Percentiles rank a stretch among this genome's conserved stretches.
Conservation (phyloP, 2,888 invertebrate genomes). For the Onthophagus sagittarius region DNA sequence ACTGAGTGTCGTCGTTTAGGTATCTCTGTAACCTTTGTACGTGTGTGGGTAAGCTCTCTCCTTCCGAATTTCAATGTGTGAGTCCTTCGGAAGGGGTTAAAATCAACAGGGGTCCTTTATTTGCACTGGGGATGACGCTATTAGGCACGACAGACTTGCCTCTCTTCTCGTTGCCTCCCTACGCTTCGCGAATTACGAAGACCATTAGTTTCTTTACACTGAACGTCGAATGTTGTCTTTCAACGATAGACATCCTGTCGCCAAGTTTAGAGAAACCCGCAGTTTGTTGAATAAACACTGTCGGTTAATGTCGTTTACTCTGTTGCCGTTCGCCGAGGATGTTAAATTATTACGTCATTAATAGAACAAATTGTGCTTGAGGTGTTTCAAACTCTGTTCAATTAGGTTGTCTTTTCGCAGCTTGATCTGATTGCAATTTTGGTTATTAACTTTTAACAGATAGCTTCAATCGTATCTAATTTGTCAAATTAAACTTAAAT, state of each 20-base stretch:
- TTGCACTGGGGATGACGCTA: constrained; percentile 16
- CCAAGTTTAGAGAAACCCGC: not conserved
- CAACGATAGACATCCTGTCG: not conserved
- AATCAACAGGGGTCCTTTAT: constrained; percentile 19
- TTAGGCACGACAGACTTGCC: constrained; percentile 9
- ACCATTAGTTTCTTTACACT: constrained; percentile 18
- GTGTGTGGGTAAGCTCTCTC: constrained; percentile 6
- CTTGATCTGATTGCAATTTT: not conserved
- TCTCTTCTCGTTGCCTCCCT: constrained; percentile 11
- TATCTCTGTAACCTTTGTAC: not conserved
- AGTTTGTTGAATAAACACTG: not conserved
- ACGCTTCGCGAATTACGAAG: constrained; percentile 15
- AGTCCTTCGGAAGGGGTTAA: constrained; percentile 1
- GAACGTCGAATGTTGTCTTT: not conserved
- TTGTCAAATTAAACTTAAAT: not conserved
- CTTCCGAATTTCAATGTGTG: not conserved
- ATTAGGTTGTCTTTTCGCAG: not conserved
- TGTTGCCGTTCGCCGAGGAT: not conserved
- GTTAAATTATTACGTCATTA: not conserved
- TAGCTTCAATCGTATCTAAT: not conserved
- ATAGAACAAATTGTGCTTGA: not conserved
- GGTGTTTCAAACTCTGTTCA: not conserved
- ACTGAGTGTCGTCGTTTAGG: not conserved
- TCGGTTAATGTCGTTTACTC: not conserved
- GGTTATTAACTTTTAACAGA: not conserved